Base-by-base conservation (phyloP, 2,888 invertebrate species). In the Dryocosmus kuriphilus region DNA sequence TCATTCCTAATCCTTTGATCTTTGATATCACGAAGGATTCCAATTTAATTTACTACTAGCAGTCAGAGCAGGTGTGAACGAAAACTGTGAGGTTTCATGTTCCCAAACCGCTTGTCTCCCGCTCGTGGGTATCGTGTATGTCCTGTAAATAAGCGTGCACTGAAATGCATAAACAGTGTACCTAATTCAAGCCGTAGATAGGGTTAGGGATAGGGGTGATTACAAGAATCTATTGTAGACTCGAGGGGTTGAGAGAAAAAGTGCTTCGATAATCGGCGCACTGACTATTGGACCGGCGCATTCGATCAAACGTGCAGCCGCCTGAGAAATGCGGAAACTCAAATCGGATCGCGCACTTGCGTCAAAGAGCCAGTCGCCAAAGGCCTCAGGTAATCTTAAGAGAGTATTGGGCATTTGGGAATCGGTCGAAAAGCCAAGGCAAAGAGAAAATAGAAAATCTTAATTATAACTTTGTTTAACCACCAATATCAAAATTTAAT, bases 81-180 rank as follows among this genome's bases (percentile, higher is more conserved):
- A 51, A 51, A 71, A 67, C 46, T 67, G 67, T 65, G 38, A 38
- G 24, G 65, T 38, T 38, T 41, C 65, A 35, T 35, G 65, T 65
- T 65, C 8, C 11, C 65, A 1, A 65, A 11, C 22, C 24, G 77
- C 35, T 76, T 78, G 67, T 55, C 63, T 78, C 75, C 55, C 74
- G 77, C 79, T 79, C 46, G 75, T 77, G 65, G 78, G 83, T 76
- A 79, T 80, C 78, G 82, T 80, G 85, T n/a, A n/a, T 85, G 86
- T 86, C 86, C 87, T 85, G 87, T 87, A 88, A 89, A 89, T 89
- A 89, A 87, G 85, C 88, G 84, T 87, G 81, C 87, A 85, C 85
- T 85, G 86, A 86, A 88, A 88, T 89, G 86, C 88, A 85, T 89
- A 88, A 89, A 89, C 88, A 89, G 85, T 78, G 86, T 85, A 87